These are phyloP conservation scores for Phenganax marumi DNA, from an alignment of 92 coral and sea anemone species.

Conservation along the genomic window DNA sequence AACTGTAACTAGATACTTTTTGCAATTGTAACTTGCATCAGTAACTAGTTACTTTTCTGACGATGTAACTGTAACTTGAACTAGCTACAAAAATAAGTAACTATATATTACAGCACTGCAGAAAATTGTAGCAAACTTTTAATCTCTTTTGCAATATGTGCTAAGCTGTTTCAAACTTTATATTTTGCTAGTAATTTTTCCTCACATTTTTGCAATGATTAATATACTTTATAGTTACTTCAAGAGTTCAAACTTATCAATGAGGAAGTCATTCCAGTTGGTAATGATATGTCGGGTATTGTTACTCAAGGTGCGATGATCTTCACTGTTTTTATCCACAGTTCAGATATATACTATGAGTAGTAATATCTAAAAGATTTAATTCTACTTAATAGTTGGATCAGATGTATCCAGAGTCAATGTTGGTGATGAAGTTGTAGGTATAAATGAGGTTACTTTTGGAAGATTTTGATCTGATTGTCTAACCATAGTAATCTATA, in stretches of 20 bases:
- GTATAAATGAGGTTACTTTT: conserved; percentile 37
- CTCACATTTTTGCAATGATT: not conserved
- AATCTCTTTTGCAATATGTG: no score
- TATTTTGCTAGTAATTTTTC: no score
- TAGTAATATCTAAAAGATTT: not conserved
- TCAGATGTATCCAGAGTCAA: conserved; percentile 72
- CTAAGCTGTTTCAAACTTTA: no score
- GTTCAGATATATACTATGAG: not conserved
- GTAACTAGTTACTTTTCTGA: no score
- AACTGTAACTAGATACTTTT: no score
- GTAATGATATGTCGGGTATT: conserved; percentile 82
- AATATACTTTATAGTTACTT: conserved; percentile 55
- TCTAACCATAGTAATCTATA: not conserved
- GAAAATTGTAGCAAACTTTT: no score
- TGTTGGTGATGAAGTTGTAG: conserved; percentile 97
- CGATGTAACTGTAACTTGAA: no score
- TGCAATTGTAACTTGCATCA: no score
- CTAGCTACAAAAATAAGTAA: no score
- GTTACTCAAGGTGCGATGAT: conserved; percentile 69
- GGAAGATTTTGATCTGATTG: not conserved
- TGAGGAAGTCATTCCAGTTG: conserved; percentile 71
- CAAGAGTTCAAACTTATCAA: conserved; percentile 65
- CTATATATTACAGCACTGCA: no score
- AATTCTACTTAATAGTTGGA: conserved; percentile 64
- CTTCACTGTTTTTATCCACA: not conserved